These are phyloP conservation scores for Asobara japonica DNA, from an alignment of 1,140 invertebrate species.

Conservation along the genomic window DNA sequence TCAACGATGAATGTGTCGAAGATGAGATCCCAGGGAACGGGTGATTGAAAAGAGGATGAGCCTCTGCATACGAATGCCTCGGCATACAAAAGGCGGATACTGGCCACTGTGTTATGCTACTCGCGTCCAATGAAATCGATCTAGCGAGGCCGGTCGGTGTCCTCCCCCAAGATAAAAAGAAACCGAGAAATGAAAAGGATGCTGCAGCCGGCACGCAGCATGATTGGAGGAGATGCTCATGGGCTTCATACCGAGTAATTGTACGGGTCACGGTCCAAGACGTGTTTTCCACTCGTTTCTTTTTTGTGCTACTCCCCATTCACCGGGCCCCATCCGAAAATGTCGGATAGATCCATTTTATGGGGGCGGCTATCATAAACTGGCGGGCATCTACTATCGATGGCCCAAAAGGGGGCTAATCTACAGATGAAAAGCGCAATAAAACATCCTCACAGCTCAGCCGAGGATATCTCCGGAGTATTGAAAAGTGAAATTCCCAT, in stretches of 20 bases:
- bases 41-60: not conserved
- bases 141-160: not conserved
- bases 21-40: slow-evolving; percentile 5
- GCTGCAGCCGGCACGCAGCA: not conserved
- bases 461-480: not conserved
- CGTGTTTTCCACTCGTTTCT: slow-evolving; percentile 2
- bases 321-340: not conserved
- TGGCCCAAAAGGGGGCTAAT: slow-evolving; percentile 3
- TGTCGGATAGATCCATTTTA: slow-evolving; percentile 9
- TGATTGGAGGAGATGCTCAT: not conserved
- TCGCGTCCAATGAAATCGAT: not conserved
- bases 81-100: not conserved
- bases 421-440: slow-evolving; percentile 2
- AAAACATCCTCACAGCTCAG: not conserved
- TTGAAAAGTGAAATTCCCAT: not conserved
- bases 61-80: not conserved
- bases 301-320: not conserved
- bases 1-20: not conserved
- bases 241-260: not conserved
- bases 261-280: not conserved
- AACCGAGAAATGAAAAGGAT: not conserved
- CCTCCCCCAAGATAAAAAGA: not conserved
- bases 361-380: not conserved
- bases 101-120: not conserved
- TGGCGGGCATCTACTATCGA: not conserved